Evolutionary conservation across 2,113 vertebrate species (phyloP).

Genomic region (Corvus hawaiiensis): DNA sequence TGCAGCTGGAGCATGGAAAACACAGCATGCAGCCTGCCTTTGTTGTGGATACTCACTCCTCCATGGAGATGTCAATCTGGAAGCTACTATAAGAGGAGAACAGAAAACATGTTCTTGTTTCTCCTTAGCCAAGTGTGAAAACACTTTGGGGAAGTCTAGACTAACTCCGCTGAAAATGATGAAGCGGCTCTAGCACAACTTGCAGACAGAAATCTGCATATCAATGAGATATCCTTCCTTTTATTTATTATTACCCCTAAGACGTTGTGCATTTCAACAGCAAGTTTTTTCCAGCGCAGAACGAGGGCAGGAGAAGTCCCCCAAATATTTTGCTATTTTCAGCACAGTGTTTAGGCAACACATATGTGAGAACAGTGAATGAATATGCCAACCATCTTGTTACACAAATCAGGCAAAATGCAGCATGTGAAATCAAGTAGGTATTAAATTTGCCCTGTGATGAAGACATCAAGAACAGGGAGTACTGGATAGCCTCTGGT

Average conservation of each 20-base stretch:
- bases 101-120: background rate
- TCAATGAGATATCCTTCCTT: background rate
- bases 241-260: background rate
- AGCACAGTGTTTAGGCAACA: background rate
- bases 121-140: background rate
- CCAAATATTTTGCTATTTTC: background rate
- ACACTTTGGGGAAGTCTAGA: background rate
- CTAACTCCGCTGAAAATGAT: background rate
- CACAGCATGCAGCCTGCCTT: background rate
- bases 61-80: background rate
- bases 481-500: background rate
- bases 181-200: background rate
- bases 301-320: background rate
- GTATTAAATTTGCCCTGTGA: background rate
- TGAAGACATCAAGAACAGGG: background rate
- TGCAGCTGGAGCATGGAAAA: slow-evolving; percentile 48
- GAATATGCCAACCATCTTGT: background rate
- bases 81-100: background rate
- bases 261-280: background rate
- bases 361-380: background rate
- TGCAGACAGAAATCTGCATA: background rate
- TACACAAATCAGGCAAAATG: background rate
- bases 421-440: background rate
- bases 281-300: background rate
- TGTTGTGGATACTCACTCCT: background rate